Evolutionary conservation across 1,140 invertebrate genomes (phyloP), one percentile per base, ranked within the genome.

Genomic region (Hycleus cichorii): DNA sequence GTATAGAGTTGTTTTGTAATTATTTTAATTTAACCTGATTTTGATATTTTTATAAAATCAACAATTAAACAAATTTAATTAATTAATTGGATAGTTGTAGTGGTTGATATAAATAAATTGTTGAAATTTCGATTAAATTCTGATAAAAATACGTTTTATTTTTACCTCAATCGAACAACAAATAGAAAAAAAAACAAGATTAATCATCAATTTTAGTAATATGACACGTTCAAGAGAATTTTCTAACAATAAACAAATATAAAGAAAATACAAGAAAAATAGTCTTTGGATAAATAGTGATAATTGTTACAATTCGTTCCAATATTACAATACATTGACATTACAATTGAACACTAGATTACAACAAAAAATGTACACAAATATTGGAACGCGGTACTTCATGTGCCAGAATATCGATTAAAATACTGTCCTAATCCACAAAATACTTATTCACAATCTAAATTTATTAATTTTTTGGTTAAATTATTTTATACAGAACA

Each of bases 401-500:
- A 32, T 32, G 32, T 32, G 32, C 32, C 32, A 32, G 7, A 5
- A 32, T 32, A 4, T 32, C 32, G 18, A 18, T 18, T 32, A 32
- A 32, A 32, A 32, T 32, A 32, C 32, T 32, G 32, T 32, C 32
- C 32, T 32, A 32, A 5, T 32, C 7, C 7, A 32, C 32, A n/a
- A 42, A 10, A 42, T 11, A 42, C 10, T 42, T 42, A 10, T 11
- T 42, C 10, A 42, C 11, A 42, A 42, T 7, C 4, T 42, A 9
- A 4, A 42, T 42, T 42, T 42, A 11, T 42, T 11, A 39, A 39
- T 42, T 42, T n/a, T 42, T 42, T n/a, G 11, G 40, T 11, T 42
- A 10, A 42, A 5, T 32, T 32, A 7, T 32, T 42, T 42, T 55
- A 78, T 58, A 78, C 74, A n/a, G 77, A 77, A 64, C 74, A 77